Evolutionary conservation across 2,797 vertebrate genomes (phyloP).

Genomic region (Bufotes viridis): DNA sequence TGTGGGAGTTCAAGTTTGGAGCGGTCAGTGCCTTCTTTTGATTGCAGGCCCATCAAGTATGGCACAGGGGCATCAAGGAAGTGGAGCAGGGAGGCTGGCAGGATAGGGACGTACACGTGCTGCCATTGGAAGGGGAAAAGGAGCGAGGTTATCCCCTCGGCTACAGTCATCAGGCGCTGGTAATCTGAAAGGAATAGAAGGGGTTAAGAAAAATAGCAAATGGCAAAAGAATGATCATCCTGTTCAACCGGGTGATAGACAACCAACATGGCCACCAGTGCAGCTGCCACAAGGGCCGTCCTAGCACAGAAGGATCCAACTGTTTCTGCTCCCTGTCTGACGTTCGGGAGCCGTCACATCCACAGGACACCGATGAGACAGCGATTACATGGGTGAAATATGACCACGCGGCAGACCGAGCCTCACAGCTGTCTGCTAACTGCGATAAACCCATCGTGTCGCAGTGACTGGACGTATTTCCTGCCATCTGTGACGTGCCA

Average conservation of each 20-base stretch:
- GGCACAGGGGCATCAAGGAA: conserved; percentile 97
- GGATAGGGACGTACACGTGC: conserved; percentile 95
- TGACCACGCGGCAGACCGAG: not conserved
- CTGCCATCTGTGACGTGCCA: not conserved
- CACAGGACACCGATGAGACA: not conserved
- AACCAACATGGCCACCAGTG: not conserved
- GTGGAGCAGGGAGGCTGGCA: conserved; percentile 91
- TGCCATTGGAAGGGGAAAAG: conserved; percentile 99
- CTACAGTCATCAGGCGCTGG: conserved; percentile 95
- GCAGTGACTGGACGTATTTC: not conserved
- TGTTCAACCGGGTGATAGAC: not conserved
- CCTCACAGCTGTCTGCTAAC: not conserved
- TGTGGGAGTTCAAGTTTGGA: conserved; percentile 94
- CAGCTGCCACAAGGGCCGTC: no score
- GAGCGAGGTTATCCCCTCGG: conserved; percentile 89
- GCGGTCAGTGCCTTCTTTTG: conserved; percentile 89
- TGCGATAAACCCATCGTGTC: not conserved
- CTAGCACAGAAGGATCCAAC: not conserved
- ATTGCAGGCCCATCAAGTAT: conserved; percentile 95
- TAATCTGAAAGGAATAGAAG: conserved; percentile 81
- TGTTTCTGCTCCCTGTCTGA: not conserved
- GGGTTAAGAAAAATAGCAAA: not conserved
- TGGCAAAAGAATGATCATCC: no score
- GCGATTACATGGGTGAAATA: not conserved
- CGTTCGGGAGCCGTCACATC: not conserved